Conservation (phyloP, 1,140 invertebrate genomes). For the Elymnias hypermnestra region DNA sequence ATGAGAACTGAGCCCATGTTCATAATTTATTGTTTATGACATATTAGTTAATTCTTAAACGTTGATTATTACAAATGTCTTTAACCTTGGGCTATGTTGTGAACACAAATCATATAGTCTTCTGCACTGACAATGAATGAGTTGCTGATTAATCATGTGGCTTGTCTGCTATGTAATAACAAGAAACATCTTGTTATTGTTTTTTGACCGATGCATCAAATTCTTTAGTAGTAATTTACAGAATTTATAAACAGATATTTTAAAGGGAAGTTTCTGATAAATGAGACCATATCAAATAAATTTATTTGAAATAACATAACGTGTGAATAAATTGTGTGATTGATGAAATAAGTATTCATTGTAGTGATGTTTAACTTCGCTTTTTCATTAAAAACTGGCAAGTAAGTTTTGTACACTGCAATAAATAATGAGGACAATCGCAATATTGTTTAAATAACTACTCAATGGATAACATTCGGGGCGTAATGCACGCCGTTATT, state of each 20-base stretch:
- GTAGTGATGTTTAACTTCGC: no score
- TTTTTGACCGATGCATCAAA: slow-evolving; percentile 27
- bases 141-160: slow-evolving; percentile 27
- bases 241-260: slow-evolving; percentile 21
- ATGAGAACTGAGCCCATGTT: background rate
- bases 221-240: slow-evolving; percentile 43
- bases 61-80: background rate
- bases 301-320: no score
- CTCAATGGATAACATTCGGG: slow-evolving; percentile 64
- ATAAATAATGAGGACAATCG: slow-evolving; percentile 57
- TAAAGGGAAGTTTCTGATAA: background rate
- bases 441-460: slow-evolving; percentile 54
- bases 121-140: slow-evolving; percentile 10
- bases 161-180: slow-evolving; percentile 42
- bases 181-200: slow-evolving; percentile 35
- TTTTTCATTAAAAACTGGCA: no score
- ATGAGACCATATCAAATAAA: background rate
- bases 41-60: background rate
- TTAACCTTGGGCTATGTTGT: background rate
- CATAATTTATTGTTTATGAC: background rate
- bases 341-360: no score
- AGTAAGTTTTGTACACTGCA: slow-evolving; percentile 20
- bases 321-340: no score
- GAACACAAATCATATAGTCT: background rate
- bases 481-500: slow-evolving; percentile 69